These are phyloP conservation scores for Eptesicus fuscus DNA, from an alignment of 2,113 vertebrate species.

Conservation along the genomic window DNA sequence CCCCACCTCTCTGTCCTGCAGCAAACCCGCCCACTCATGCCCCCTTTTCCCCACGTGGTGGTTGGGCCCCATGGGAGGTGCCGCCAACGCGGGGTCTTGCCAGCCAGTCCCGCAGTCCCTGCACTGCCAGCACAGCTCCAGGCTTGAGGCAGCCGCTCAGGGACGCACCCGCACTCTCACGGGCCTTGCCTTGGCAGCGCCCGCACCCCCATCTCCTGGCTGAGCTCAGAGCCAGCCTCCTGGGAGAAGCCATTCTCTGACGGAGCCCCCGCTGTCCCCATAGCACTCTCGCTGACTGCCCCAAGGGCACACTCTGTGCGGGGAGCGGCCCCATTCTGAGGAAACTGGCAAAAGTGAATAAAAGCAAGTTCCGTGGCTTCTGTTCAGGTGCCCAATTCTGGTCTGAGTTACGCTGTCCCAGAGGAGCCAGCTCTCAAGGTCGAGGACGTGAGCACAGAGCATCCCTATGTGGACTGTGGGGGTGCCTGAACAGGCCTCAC, in stretches of 20 bases:
- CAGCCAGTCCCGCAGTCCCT: background rate
- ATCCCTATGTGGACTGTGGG: accelerated
- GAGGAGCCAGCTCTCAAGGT: conserved; percentile 33
- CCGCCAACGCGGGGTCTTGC: background rate
- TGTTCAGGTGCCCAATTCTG: conserved; percentile 15
- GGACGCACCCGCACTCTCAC: accelerated
- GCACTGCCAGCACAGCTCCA: background rate
- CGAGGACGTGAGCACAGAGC: conserved; percentile 26
- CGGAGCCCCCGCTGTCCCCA: background rate
- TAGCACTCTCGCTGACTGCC: accelerated
- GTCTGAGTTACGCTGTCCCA: background rate
- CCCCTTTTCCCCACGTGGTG: accelerated
- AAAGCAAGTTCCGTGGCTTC: conserved; percentile 11
- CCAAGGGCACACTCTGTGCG: background rate
- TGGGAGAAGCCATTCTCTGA: background rate
- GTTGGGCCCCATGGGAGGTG: accelerated
- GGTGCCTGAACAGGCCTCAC: accelerated
- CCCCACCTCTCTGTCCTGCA: accelerated
- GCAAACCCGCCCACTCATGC: accelerated
- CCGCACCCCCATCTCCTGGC: background rate
- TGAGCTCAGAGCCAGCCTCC: background rate
- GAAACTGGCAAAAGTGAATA: background rate
- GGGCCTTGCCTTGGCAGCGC: background rate
- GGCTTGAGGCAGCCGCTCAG: background rate
- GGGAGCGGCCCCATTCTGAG: background rate